phyloP scores from a whole-genome alignment of 2,888 invertebrate species.

The Xanthia togata region DNA sequence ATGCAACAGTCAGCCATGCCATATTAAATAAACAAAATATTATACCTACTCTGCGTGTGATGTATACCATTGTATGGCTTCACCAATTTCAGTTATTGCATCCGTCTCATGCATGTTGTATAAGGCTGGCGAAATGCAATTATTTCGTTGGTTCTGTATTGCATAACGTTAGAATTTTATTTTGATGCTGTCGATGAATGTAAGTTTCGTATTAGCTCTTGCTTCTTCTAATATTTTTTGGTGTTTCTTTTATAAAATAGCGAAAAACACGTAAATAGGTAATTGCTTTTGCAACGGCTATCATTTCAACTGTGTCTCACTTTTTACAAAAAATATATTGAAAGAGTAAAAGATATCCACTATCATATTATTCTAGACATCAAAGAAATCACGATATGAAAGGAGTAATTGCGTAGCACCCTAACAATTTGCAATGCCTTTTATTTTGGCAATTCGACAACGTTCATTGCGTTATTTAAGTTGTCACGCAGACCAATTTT shows the following conservation, averaged over 20 bases:
- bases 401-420: not conserved
- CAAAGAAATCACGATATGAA: not conserved
- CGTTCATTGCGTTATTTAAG: not conserved
- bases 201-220: not conserved
- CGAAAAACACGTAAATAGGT: not conserved
- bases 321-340: not conserved
- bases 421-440: not conserved
- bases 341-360: no score
- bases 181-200: constrained; percentile 25
- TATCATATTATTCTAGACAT: no score
- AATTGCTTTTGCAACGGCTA: not conserved
- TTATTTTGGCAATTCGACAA: not conserved
- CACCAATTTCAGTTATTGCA: constrained; percentile 74
- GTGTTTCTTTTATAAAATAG: not conserved
- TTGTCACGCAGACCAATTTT: not conserved
- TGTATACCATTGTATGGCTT: constrained; percentile 33
- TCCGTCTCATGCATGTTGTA: constrained; percentile 76
- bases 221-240: not conserved
- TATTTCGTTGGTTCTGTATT: constrained; percentile 69
- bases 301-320: not conserved
- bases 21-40: constrained; percentile 73
- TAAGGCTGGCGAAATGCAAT: constrained; percentile 73
- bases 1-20: constrained; percentile 45
- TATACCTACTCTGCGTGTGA: constrained; percentile 52
- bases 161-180: constrained; percentile 58